phyloP scores from a whole-genome alignment of 2,888 invertebrate species.

The Torymus auratus region DNA sequence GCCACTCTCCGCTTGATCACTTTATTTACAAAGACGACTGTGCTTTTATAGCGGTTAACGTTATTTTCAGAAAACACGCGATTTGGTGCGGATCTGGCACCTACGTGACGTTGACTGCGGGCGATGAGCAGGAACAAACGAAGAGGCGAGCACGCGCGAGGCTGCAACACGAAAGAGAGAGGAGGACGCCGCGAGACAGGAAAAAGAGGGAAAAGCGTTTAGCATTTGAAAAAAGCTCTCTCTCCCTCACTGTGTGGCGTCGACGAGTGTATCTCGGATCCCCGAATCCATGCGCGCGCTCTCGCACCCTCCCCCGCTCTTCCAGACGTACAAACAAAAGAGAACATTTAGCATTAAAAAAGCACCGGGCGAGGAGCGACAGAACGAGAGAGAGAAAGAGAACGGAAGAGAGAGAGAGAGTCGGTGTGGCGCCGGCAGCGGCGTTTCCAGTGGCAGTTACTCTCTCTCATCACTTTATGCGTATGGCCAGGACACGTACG shows the following conservation, averaged over 20 bases:
- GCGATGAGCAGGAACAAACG: constrained; percentile 49
- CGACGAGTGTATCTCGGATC: constrained; percentile 55
- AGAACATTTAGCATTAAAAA: constrained; percentile 73
- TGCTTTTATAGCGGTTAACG: constrained; percentile 43
- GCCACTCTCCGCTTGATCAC: not conserved
- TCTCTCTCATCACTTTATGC: constrained; percentile 42
- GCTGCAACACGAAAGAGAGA: not conserved
- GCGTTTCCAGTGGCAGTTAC: constrained; percentile 52
- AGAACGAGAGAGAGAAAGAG: not conserved
- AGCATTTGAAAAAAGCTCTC: constrained; percentile 70
- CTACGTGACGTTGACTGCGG: constrained; percentile 40
- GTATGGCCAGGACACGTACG: constrained; percentile 9
- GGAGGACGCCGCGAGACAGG: too few species aligned
- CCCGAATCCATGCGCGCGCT: constrained; percentile 57
- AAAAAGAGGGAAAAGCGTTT: constrained; percentile 61
- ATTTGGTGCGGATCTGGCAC: constrained; percentile 39
- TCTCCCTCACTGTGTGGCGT: constrained; percentile 33
- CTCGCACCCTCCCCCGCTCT: not conserved
- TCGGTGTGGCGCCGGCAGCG: constrained; percentile 28
- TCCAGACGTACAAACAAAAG: constrained; percentile 61
- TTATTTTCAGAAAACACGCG: constrained; percentile 53
- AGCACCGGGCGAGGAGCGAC: constrained; percentile 60
- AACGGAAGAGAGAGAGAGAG: constrained; percentile 23
- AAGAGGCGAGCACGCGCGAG: not conserved
- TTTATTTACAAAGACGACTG: constrained; percentile 28